Conservation (phyloP, 2,888 invertebrate species). For the Drosophila siamana region DNA sequence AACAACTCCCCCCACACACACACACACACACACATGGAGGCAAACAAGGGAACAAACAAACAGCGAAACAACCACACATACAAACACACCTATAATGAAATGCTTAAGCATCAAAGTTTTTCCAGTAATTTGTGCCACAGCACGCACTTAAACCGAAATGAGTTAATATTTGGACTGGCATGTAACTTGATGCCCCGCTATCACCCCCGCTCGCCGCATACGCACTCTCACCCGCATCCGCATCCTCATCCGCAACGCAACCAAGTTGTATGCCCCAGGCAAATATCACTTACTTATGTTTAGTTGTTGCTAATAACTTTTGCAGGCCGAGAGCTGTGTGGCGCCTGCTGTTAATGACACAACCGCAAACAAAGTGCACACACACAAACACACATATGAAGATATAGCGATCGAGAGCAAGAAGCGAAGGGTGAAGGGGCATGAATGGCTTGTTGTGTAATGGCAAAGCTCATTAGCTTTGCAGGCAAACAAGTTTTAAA, state of each 20-base stretch:
- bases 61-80: constrained; percentile 16
- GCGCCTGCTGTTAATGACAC: constrained; percentile 82
- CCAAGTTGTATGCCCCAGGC: constrained; percentile 62
- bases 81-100: constrained; percentile 49
- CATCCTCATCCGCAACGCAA: constrained; percentile 27
- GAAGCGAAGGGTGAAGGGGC: constrained; percentile 3
- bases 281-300: constrained; percentile 81
- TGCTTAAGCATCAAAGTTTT: constrained; percentile 64
- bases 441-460: constrained; percentile 67
- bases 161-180: constrained; percentile 73
- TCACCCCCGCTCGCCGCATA: constrained; percentile 10
- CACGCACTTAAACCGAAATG: constrained; percentile 68
- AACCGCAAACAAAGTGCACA: constrained; percentile 82
- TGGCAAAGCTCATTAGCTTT: constrained; percentile 83
- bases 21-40: no score
- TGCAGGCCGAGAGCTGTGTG: constrained; percentile 64
- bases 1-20: no score
- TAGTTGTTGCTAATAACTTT: constrained; percentile 78
- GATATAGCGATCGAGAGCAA: constrained; percentile 20
- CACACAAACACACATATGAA: constrained; percentile 15
- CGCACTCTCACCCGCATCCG: background rate
- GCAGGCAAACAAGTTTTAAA: constrained; percentile 80
- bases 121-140: constrained; percentile 63
- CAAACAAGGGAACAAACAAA: constrained; percentile 32
- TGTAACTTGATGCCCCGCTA: constrained; percentile 53